These are phyloP conservation scores for Rhabditophanes sp. DNA, from an alignment of 2,888 invertebrate species.

Conservation along the genomic window DNA sequence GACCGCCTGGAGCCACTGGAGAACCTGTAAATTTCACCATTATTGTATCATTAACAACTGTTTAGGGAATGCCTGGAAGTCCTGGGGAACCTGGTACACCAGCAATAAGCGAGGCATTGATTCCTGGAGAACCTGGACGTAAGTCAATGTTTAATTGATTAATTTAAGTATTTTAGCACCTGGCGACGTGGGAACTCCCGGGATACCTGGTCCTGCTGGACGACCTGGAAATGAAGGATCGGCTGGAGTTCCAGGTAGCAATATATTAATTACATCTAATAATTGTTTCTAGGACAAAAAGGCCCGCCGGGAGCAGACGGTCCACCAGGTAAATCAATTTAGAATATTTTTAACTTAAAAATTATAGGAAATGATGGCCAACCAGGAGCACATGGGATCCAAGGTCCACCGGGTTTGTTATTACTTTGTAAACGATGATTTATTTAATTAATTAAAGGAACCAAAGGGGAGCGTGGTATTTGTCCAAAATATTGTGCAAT, in stretches of 20 bases:
- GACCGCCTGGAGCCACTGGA: conserved; percentile 18
- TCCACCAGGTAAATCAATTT: no score
- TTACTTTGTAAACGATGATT: no score
- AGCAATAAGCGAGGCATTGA: conserved; percentile 15
- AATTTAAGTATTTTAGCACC: conserved; percentile 1
- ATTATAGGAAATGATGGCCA: conserved; percentile 3
- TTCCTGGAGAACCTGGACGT: conserved; percentile 16
- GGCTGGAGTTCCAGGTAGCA: no score
- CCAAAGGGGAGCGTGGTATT: no score
- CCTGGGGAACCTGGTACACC: conserved; percentile 14
- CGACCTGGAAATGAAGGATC: no score
- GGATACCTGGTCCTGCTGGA: no score
- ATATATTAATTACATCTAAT: no score
- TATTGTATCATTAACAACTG: conserved; percentile 20
- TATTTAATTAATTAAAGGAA: no score
- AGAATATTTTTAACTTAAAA: no score
- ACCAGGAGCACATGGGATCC: conserved; percentile 6
- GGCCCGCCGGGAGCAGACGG: no score
- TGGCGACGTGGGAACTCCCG: conserved; percentile 5
- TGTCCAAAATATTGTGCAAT: conserved; percentile 56
- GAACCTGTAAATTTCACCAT: conserved; percentile 21
- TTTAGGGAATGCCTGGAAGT: conserved; percentile 23
- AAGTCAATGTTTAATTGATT: conserved; percentile 7
- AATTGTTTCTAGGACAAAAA: no score
- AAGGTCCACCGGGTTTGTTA: conserved; percentile 12